Conservation (phyloP, 2,113 vertebrate genomes). For the Campylomormyrus numenius region DNA sequence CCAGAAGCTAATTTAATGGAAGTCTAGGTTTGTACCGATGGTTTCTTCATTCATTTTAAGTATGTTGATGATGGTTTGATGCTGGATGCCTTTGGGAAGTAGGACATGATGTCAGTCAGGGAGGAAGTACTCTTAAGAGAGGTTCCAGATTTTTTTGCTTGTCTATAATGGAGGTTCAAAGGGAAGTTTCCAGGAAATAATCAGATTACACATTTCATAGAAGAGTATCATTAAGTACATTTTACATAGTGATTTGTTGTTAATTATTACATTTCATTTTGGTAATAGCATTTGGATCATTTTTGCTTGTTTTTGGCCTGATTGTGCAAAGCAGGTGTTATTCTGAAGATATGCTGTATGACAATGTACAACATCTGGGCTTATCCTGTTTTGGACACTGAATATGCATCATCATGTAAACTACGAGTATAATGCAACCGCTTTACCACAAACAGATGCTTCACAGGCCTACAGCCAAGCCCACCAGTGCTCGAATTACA, state of each 20-base stretch:
- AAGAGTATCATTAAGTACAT: not conserved
- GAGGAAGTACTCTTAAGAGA: not conserved
- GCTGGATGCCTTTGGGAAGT: not conserved
- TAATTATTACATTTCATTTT: conserved; percentile 13
- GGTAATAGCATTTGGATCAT: not conserved
- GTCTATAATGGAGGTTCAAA: not conserved
- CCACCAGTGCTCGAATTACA: not conserved
- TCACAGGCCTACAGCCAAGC: conserved; percentile 10
- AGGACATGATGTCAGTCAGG: not conserved
- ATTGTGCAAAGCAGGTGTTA: not conserved
- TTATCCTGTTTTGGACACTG: not conserved
- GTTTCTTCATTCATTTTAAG: not conserved
- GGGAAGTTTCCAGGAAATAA: not conserved
- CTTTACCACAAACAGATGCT: conserved; percentile 9
- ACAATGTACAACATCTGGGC: not conserved
- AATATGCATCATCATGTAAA: conserved; percentile 1
- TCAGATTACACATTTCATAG: not conserved
- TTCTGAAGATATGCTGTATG: not conserved
- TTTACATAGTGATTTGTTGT: conserved; percentile 8
- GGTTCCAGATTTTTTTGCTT: not conserved
- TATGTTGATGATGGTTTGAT: not conserved
- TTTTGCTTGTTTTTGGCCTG: not conserved
- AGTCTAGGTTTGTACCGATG: not conserved
- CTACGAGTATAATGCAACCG: not conserved
- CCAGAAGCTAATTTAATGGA: not conserved